Evolutionary conservation across 2,113 vertebrate species (phyloP).

Genomic region (Lycaon pictus): DNA sequence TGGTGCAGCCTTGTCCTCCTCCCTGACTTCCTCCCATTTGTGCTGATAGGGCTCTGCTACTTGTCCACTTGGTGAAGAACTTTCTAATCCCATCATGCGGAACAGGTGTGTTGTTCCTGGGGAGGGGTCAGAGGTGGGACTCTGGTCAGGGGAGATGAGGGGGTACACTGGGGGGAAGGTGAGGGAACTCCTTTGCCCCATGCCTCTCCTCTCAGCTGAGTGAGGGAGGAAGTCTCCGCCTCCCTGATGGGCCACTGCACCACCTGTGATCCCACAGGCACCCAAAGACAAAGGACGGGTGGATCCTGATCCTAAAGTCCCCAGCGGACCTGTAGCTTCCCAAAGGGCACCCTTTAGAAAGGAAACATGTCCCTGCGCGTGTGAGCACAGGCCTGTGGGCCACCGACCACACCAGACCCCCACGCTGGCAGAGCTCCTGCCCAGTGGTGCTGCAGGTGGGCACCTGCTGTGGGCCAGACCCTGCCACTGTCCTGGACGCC

Average conservation of each 20-base stretch:
- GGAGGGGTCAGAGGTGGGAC: too few relatives aligned
- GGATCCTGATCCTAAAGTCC: background rate
- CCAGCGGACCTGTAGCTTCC: background rate
- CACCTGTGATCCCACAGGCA: background rate
- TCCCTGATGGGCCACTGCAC: background rate
- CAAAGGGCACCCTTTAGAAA: background rate
- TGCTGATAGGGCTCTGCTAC: too few relatives aligned
- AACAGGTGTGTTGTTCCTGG: background rate
- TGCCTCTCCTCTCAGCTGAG: background rate
- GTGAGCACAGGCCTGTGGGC: background rate
- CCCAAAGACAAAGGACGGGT: background rate
- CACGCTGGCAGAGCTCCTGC: fast-evolving
- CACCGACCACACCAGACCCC: too few relatives aligned
- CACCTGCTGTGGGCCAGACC: fast-evolving
- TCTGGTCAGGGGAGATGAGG: background rate
- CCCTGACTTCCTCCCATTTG: too few relatives aligned
- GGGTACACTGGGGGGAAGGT: background rate
- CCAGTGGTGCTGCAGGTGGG: background rate
- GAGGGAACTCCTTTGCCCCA: background rate
- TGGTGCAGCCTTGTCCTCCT: background rate
- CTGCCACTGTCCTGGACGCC: background rate
- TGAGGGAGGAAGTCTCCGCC: background rate
- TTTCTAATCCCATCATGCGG: background rate
- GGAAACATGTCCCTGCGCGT: fast-evolving
- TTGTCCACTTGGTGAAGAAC: background rate